phyloP scores from a whole-genome alignment of 2,797 vertebrate species.

The Neostethus bicornis region DNA sequence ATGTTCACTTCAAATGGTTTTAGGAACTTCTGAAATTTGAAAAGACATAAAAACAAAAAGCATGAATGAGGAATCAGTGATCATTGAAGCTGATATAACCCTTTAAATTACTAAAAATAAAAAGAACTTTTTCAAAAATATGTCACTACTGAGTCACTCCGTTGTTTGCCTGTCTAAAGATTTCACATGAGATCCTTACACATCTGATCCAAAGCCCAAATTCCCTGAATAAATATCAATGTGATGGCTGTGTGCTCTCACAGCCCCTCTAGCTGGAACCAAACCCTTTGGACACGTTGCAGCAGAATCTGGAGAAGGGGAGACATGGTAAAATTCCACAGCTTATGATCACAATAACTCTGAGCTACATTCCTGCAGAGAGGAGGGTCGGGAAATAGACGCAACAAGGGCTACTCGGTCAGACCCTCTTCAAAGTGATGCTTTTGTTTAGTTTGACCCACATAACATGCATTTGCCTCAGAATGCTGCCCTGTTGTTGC shows the following conservation, averaged over 20 bases:
- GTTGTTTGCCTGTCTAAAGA: not conserved
- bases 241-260: conserved; percentile 31
- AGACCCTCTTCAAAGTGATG: conserved; percentile 53
- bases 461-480: conserved; percentile 56
- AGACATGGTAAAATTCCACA: conserved; percentile 73
- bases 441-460: conserved; percentile 78
- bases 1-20: conserved; percentile 30
- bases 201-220: conserved; percentile 6
- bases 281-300: conserved; percentile 76
- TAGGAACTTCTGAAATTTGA: conserved; percentile 5
- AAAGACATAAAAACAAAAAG: conserved; percentile 10
- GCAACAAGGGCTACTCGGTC: conserved; percentile 62
- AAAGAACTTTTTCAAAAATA: conserved; percentile 2
- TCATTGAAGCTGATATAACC: conserved; percentile 23
- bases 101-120: conserved; percentile 9
- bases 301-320: conserved; percentile 58
- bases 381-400: conserved; percentile 41
- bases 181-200: not conserved
- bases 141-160: not conserved
- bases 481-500: conserved; percentile 63
- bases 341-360: conserved; percentile 67
- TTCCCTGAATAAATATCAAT: conserved; percentile 38
- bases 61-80: conserved; percentile 7
- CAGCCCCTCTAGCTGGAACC: conserved; percentile 57
- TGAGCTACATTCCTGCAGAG: conserved; percentile 68